phyloP scores from a whole-genome alignment of 2,797 vertebrate genomes.

The Dermochelys coriacea region DNA sequence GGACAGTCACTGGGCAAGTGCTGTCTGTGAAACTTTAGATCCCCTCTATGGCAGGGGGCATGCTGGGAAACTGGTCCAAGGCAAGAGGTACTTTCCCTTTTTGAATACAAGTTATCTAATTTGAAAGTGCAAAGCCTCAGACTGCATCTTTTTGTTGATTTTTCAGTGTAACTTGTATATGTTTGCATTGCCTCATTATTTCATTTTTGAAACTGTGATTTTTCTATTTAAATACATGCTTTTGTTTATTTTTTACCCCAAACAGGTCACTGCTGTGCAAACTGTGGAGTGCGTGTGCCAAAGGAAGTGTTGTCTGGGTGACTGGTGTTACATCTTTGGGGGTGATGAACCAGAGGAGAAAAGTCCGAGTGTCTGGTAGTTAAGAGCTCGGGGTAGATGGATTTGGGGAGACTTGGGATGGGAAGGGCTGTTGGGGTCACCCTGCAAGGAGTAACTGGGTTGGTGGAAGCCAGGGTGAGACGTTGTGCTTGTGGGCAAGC shows the following conservation, averaged over 20 bases:
- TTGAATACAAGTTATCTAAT: background rate
- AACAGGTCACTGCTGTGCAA: background rate
- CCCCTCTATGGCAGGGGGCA: background rate
- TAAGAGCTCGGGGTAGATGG: background rate
- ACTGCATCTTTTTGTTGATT: background rate
- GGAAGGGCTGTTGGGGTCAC: background rate
- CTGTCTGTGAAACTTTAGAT: background rate
- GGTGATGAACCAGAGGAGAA: background rate
- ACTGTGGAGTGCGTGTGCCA: background rate
- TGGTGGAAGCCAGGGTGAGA: background rate
- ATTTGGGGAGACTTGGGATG: background rate
- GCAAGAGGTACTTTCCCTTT: background rate
- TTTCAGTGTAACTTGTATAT: background rate
- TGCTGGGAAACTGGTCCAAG: background rate
- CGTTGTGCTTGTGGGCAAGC: background rate
- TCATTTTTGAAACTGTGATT: background rate
- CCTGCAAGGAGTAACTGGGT: background rate
- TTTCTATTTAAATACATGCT: background rate
- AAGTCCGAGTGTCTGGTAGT: background rate
- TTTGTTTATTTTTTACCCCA: background rate
- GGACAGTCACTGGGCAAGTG: background rate
- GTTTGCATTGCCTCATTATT: background rate
- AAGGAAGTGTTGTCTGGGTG: background rate
- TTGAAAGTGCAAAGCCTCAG: background rate
- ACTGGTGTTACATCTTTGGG: background rate